Evolutionary conservation across 2,888 invertebrate genomes (phyloP).

Genomic region (Thera britannica): DNA sequence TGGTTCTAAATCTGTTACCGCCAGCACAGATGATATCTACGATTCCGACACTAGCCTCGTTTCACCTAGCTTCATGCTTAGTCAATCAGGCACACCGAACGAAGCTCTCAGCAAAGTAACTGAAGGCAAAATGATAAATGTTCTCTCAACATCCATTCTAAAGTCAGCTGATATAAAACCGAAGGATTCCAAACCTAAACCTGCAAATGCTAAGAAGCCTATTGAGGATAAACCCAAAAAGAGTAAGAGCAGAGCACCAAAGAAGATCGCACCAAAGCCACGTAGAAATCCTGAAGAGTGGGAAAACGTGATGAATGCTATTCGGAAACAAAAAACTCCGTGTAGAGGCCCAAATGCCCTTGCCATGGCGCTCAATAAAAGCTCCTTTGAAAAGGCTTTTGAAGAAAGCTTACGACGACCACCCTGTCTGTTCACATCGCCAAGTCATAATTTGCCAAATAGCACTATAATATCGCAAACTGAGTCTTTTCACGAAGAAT

Average conservation of each 20-base stretch:
- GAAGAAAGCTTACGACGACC: conserved; percentile 47
- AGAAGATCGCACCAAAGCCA: conserved; percentile 25
- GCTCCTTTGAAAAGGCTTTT: conserved; percentile 49
- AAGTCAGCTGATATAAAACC: conserved; percentile 25
- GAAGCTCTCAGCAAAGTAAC: conserved; percentile 6
- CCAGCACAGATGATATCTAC: conserved; percentile 7
- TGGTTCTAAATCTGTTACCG: neutral
- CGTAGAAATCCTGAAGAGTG: conserved; percentile 54
- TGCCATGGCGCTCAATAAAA: conserved; percentile 64
- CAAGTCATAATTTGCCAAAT: neutral
- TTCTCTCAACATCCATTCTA: conserved; percentile 35
- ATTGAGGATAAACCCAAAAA: conserved; percentile 26
- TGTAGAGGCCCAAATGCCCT: conserved; percentile 68
- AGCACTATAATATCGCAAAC: conserved; percentile 5
- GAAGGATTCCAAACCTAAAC: conserved; percentile 14
- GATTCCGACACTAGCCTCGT: conserved; percentile 4
- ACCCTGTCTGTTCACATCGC: conserved; percentile 34
- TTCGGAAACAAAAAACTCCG: conserved; percentile 72
- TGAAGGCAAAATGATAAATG: conserved; percentile 34
- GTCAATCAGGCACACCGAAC: conserved; percentile 4
- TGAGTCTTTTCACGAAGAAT: conserved; percentile 15
- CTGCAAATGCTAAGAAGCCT: conserved; percentile 14
- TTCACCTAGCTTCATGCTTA: neutral
- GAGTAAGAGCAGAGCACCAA: conserved; percentile 22
- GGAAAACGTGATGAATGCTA: conserved; percentile 69